These are phyloP conservation scores for Anolis carolinensis DNA, from an alignment of 2,113 vertebrate genomes.

Conservation along the genomic window DNA sequence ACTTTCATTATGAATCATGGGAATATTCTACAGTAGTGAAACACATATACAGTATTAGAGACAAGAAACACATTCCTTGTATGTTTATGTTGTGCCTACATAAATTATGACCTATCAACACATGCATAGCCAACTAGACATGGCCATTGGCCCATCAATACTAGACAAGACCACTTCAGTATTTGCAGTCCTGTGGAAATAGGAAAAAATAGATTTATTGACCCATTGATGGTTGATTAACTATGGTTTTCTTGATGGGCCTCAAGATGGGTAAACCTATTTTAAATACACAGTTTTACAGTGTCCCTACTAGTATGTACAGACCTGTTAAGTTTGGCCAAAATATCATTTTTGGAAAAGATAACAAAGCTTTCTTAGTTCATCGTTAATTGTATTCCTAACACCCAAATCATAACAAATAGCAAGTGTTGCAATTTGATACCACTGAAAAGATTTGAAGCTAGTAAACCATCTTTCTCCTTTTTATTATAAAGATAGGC, in stretches of 20 bases:
- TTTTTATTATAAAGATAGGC: not conserved
- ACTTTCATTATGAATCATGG: not conserved
- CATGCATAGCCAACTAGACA: not conserved
- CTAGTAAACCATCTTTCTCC: not conserved
- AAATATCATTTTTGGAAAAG: constrained; percentile 5
- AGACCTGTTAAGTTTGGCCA: not conserved
- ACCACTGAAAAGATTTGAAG: not conserved
- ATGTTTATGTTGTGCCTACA: not conserved
- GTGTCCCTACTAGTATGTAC: not conserved
- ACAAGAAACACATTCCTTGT: not conserved
- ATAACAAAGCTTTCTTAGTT: not conserved
- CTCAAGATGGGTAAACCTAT: not conserved
- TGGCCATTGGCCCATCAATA: not conserved
- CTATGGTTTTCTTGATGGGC: not conserved
- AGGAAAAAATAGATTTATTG: not conserved
- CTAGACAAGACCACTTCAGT: not conserved
- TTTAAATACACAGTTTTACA: not conserved
- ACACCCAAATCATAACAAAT: not conserved
- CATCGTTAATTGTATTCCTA: not conserved
- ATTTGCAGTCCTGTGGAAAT: not conserved
- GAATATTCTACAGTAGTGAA: not conserved
- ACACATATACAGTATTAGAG: not conserved
- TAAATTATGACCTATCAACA: not conserved
- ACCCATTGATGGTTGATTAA: too few species aligned
- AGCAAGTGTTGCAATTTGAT: not conserved